Conservation (phyloP, 2,113 vertebrate species). For the Poeciliopsis turrubarensis region DNA sequence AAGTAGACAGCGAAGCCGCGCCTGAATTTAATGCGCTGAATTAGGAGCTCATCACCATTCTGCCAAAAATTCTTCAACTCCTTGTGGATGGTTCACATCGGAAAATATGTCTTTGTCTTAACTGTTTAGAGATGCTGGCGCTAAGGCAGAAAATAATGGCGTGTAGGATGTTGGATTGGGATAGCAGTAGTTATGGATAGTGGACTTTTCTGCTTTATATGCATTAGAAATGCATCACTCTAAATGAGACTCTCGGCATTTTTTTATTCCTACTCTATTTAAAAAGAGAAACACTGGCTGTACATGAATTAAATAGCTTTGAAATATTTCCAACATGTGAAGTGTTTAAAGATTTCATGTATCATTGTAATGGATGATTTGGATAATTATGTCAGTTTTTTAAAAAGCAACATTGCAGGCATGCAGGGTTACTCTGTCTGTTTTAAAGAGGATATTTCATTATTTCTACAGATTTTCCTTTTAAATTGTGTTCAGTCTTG, state of each 20-base stretch:
- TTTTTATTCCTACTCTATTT: conserved; percentile 22
- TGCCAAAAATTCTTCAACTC: conserved; percentile 72
- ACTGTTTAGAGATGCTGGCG: conserved; percentile 65
- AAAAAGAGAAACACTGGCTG: not conserved
- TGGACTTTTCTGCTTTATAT: conserved; percentile 51
- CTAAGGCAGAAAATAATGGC: conserved; percentile 66
- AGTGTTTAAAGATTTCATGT: not conserved
- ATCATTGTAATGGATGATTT: conserved; percentile 1
- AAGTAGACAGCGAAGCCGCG: conserved; percentile 40
- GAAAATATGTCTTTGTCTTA: conserved; percentile 78
- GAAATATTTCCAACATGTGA: not conserved
- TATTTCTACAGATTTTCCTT: too few relatives aligned
- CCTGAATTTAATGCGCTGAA: conserved; percentile 69
- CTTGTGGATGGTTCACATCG: conserved; percentile 73
- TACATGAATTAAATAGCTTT: not conserved
- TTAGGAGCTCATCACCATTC: conserved; percentile 66
- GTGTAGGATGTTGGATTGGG: conserved; percentile 68
- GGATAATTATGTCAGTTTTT: conserved; percentile 6
- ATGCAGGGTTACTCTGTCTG: conserved; percentile 8
- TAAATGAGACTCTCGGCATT: conserved; percentile 41
- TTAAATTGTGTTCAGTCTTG: too few relatives aligned
- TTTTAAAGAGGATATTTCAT: not conserved
- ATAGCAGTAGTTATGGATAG: conserved; percentile 38
- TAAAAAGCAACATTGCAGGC: not conserved
- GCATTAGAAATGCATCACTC: conserved; percentile 60